Conservation (phyloP, 2,113 vertebrate genomes). For the Muscicapa adusta region DNA sequence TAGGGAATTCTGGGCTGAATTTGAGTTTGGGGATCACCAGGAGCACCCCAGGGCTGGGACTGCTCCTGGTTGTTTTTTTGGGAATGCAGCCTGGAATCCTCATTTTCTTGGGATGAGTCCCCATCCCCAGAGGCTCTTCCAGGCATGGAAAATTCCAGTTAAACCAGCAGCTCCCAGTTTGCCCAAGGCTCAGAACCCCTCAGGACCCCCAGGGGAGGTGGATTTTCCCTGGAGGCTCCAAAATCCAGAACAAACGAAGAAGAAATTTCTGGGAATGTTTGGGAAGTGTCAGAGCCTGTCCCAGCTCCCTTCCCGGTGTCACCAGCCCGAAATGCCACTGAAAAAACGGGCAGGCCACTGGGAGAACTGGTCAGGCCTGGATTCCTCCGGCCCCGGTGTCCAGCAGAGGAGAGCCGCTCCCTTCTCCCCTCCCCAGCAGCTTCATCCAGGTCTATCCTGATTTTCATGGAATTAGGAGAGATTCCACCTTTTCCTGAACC, state of each 20-base stretch:
- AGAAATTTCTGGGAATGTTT: not conserved
- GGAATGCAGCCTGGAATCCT: not conserved
- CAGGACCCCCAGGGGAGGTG: too few species aligned
- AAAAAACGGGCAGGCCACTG: not conserved
- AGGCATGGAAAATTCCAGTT: not conserved
- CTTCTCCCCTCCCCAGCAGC: not conserved
- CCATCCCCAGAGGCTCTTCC: not conserved
- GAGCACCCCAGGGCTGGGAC: not conserved
- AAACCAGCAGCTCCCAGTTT: not conserved
- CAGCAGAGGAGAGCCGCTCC: not conserved
- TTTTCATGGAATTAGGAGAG: not conserved
- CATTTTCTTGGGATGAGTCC: not conserved
- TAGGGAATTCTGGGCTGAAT: not conserved
- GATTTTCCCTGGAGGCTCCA: not conserved
- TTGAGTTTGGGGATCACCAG: not conserved
- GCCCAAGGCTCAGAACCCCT: not conserved
- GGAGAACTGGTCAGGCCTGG: not conserved
- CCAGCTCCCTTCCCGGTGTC: not conserved
- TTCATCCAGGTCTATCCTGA: fast-evolving
- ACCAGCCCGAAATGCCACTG: not conserved
- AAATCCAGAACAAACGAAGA: fast-evolving
- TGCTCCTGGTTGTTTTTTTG: not conserved
- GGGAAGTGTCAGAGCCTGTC: not conserved
- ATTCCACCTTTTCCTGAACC: fast-evolving
- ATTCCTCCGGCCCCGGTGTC: not conserved